phyloP scores from a whole-genome alignment of 2,797 vertebrate species.

The Threskiornis aethiopicus region DNA sequence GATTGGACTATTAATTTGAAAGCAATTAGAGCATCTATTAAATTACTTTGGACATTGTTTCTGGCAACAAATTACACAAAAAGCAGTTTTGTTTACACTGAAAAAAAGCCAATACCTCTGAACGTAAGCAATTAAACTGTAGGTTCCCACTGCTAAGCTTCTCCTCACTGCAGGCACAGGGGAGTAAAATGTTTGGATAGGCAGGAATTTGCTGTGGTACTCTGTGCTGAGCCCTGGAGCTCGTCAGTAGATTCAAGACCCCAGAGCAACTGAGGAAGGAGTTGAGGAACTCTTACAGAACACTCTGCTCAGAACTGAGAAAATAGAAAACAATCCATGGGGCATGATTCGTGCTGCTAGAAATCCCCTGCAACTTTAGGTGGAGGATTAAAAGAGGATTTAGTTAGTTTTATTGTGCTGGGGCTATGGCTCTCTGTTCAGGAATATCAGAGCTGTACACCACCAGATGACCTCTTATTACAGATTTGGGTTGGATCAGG shows the following conservation, averaged over 20 bases:
- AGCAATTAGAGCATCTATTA: neutral
- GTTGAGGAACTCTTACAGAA: neutral
- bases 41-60: conserved; percentile 6
- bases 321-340: neutral
- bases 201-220: neutral
- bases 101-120: conserved; percentile 6
- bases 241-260: neutral
- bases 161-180: neutral
- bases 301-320: neutral
- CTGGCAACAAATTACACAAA: conserved; percentile 9
- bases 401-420: neutral
- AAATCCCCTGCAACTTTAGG: neutral
- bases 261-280: neutral
- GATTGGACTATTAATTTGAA: conserved; percentile 1
- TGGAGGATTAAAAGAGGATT: neutral
- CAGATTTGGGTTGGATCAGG: neutral
- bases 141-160: neutral
- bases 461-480: neutral
- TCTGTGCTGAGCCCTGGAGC: neutral
- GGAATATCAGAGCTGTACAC: neutral
- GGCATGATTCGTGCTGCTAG: accelerated
- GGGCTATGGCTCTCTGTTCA: neutral
- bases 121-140: conserved; percentile 28
- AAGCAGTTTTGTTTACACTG: conserved; percentile 12
- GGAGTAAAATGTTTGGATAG: conserved; percentile 23